Percentiles rank a stretch among this genome's conserved stretches.
Evolutionary conservation across 1,140 invertebrate species (phyloP).

Genomic region (Leptinotarsa undecemlineata): DNA sequence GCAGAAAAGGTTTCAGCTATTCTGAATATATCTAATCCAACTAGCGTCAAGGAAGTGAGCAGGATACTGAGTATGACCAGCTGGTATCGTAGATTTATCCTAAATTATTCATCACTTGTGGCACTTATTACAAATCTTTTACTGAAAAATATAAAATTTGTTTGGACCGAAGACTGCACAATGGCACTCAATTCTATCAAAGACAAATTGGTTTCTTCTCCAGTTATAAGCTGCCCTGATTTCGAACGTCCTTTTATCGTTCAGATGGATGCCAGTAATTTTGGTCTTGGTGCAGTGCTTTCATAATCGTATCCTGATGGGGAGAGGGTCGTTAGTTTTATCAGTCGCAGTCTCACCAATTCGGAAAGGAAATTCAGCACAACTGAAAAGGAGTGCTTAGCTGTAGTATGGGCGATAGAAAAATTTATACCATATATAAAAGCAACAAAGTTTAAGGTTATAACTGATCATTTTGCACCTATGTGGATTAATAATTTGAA

Average conservation of each 20-base stretch:
- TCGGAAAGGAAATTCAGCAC: constrained; percentile 51
- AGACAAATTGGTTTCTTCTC: constrained; percentile 30
- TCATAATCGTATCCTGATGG: constrained; percentile 33
- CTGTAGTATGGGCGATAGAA: not conserved
- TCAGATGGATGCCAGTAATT: constrained; percentile 42
- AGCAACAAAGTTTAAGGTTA: not conserved
- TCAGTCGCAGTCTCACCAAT: constrained; percentile 47
- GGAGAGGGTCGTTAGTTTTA: constrained; percentile 36
- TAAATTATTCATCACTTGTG: no score
- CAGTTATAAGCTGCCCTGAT: constrained; percentile 34
- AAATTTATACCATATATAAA: not conserved
- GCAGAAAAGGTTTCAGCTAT: no score
- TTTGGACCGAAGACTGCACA: not conserved
- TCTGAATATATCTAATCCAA: no score
- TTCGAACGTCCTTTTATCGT: constrained; percentile 46
- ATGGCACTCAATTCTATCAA: constrained; percentile 27
- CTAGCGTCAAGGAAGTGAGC: no score
- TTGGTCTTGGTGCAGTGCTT: constrained; percentile 42
- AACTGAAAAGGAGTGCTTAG: constrained; percentile 29
- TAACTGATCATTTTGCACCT: constrained; percentile 49
- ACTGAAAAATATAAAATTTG: not conserved
- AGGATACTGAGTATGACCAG: no score
- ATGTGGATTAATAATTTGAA: constrained; percentile 48
- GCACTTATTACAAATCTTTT: no score
- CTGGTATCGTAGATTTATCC: no score